A percentile compares a stretch with the other conserved stretches of the same genome.
Conservation (phyloP, 2,888 invertebrate species). For the Prionchulus punctatus region DNA sequence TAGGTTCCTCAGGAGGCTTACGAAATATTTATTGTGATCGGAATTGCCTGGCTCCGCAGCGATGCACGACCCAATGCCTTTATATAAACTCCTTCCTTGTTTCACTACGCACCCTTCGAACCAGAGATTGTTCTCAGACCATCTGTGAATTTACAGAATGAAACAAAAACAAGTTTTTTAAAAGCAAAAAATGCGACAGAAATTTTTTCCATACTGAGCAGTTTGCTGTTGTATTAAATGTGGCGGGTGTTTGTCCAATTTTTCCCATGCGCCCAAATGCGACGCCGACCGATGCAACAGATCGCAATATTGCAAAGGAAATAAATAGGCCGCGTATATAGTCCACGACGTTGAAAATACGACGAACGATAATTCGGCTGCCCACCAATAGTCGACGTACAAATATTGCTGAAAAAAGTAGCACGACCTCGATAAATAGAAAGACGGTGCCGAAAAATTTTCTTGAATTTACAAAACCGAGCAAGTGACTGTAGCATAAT, state of each 20-base stretch:
- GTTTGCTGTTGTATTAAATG: background rate
- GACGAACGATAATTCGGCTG: constrained; percentile 63
- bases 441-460: constrained; percentile 10
- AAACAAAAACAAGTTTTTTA: background rate
- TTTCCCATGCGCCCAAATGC: constrained; percentile 11
- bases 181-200: background rate
- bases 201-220: background rate
- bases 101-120: constrained; percentile 56
- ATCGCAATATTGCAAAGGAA: constrained; percentile 60
- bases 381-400: constrained; percentile 66
- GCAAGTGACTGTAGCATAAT: no score
- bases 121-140: constrained; percentile 52
- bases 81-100: constrained; percentile 53
- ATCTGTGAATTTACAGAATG: constrained; percentile 19
- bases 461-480: no score
- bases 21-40: constrained; percentile 67
- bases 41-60: constrained; percentile 71
- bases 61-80: constrained; percentile 59
- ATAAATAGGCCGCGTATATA: constrained; percentile 54
- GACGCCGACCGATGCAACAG: constrained; percentile 71
- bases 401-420: constrained; percentile 35
- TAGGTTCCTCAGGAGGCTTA: no score
- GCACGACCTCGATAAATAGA: background rate
- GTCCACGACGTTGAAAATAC: constrained; percentile 69
- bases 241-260: constrained; percentile 4